These are phyloP conservation scores for Aplochiton taeniatus DNA, from an alignment of 2,797 vertebrate species.

Conservation along the genomic window DNA sequence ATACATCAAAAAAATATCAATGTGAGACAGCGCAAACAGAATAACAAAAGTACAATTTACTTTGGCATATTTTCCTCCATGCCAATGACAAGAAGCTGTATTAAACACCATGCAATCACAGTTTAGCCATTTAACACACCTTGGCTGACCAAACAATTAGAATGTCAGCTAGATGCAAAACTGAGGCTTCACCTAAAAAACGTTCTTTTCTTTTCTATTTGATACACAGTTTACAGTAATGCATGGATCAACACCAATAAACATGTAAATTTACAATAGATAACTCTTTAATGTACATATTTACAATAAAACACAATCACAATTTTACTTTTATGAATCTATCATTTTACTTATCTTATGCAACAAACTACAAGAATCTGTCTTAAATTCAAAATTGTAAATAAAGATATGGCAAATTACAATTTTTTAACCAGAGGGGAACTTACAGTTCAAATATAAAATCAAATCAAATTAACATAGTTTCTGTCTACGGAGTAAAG, in stretches of 20 bases:
- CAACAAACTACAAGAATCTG: constrained; percentile 30
- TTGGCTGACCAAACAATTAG: constrained; percentile 21
- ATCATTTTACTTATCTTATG: constrained; percentile 42
- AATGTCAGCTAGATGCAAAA: constrained; percentile 14
- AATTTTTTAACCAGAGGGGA: constrained; percentile 24
- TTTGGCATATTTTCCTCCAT: no score
- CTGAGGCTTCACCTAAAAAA: neutral
- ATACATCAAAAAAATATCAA: no score
- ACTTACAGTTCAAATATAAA: constrained; percentile 25
- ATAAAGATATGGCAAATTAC: constrained; percentile 41
- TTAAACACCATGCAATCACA: constrained; percentile 47
- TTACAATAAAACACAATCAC: constrained; percentile 52
- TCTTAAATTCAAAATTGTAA: constrained; percentile 29
- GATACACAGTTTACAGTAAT: constrained; percentile 26
- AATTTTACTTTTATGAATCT: constrained; percentile 42
- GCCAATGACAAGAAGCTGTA: neutral
- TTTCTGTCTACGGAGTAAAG: constrained; percentile 25
- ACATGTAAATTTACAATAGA: constrained; percentile 21
- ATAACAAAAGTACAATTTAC: no score
- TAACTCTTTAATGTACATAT: constrained; percentile 39
- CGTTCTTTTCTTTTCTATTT: constrained; percentile 6
- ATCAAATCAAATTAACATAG: constrained; percentile 13
- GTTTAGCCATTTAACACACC: constrained; percentile 13
- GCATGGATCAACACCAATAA: constrained; percentile 31
- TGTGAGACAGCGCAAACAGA: constrained; percentile 27